Evolutionary conservation across 2,888 invertebrate species (phyloP).

Genomic region (Caenorhabditis panamensis): DNA sequence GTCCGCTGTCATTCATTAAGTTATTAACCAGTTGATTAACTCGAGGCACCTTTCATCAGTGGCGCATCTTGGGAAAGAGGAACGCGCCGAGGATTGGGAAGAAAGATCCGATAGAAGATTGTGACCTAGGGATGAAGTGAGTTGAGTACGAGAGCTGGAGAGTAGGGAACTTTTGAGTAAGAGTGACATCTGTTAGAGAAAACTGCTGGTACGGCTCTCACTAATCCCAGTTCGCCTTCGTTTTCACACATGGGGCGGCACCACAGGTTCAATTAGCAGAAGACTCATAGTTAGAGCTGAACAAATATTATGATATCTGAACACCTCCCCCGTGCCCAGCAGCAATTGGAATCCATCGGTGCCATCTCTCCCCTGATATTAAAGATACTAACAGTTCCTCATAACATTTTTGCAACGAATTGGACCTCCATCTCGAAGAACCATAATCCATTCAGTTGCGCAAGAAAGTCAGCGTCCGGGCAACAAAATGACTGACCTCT

Average conservation of each 20-base stretch:
- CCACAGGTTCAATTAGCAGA: neutral
- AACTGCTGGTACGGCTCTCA: too few species aligned
- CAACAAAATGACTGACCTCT: conserved; percentile 52
- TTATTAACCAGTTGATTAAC: conserved; percentile 65
- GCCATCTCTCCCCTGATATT: neutral
- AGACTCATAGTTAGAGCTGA: neutral
- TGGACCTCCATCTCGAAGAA: neutral
- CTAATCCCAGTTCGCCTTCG: neutral
- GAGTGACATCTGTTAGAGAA: neutral
- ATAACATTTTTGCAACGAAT: neutral
- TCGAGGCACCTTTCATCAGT: conserved; percentile 48
- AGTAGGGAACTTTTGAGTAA: neutral
- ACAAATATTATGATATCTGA: neutral
- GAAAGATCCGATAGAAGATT: conserved; percentile 27
- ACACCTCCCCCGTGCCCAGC: neutral
- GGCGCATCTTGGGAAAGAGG: conserved; percentile 10
- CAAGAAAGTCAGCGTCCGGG: conserved; percentile 24
- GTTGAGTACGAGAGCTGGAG: neutral
- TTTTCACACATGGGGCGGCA: neutral
- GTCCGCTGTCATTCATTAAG: conserved; percentile 61
- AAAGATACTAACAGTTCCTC: too few species aligned
- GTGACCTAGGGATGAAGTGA: neutral
- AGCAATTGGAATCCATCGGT: neutral
- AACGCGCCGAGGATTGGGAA: neutral
- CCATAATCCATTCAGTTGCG: conserved; percentile 43